These are phyloP conservation scores for Microtus montanus DNA, from an alignment of 2,113 vertebrate genomes.

Conservation along the genomic window DNA sequence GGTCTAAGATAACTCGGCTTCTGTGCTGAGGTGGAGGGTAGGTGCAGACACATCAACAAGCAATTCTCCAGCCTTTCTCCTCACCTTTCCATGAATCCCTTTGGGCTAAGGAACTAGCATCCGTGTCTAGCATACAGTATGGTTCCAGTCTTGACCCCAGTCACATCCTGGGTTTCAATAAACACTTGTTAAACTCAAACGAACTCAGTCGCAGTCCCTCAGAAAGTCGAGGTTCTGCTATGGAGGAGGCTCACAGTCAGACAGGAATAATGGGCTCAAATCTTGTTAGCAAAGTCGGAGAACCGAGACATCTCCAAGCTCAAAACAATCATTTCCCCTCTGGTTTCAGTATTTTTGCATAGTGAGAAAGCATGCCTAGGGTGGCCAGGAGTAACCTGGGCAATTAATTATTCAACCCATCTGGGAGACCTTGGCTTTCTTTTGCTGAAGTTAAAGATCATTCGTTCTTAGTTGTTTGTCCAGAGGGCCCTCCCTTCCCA, in stretches of 20 bases:
- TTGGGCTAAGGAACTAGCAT: neutral
- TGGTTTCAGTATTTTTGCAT: slow-evolving; percentile 63
- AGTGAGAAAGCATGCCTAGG: slow-evolving; percentile 57
- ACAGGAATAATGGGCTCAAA: slow-evolving; percentile 72
- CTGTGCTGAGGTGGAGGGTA: neutral
- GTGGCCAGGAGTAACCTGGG: slow-evolving; percentile 8
- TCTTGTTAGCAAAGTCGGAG: slow-evolving; percentile 65
- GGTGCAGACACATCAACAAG: accelerated
- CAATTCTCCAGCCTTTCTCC: neutral
- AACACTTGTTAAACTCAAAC: slow-evolving; percentile 53
- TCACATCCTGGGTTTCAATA: slow-evolving; percentile 41
- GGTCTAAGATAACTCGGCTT: accelerated
- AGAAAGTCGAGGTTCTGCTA: slow-evolving; percentile 47
- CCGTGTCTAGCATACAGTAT: neutral
- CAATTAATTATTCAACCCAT: slow-evolving; percentile 1
- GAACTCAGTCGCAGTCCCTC: slow-evolving; percentile 42
- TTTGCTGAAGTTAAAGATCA: slow-evolving; percentile 26
- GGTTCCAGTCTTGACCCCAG: neutral
- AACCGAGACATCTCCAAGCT: slow-evolving; percentile 58
- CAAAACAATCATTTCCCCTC: slow-evolving; percentile 71
- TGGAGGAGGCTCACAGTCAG: slow-evolving; percentile 59
- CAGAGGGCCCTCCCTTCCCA: neutral
- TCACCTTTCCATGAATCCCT: neutral
- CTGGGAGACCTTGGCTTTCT: slow-evolving; percentile 26
- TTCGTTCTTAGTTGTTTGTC: neutral